Conservation (phyloP, 2,888 invertebrate genomes). For the Spodoptera exigua region DNA sequence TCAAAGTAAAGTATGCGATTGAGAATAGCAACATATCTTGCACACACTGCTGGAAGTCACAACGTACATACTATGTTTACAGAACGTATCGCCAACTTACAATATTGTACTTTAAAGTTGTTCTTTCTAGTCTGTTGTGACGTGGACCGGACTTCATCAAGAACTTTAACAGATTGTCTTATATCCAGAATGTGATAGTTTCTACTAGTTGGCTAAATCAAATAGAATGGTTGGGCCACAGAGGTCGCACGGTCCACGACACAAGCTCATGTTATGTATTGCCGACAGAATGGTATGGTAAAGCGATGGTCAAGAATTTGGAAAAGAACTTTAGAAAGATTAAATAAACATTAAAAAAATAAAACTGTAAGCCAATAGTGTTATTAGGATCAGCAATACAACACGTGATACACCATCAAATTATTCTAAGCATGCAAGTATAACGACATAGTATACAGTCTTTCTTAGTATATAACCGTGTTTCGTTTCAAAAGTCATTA, state of each 20-base stretch:
- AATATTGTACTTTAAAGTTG: slow-evolving; percentile 55
- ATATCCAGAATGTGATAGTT: no score
- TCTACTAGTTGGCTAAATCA: no score
- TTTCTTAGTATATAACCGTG: slow-evolving; percentile 52
- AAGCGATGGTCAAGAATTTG: slow-evolving; percentile 76
- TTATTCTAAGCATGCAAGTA: slow-evolving; percentile 63
- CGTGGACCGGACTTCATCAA: slow-evolving; percentile 39
- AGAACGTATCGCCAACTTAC: slow-evolving; percentile 28
- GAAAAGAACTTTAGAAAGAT: slow-evolving; percentile 61
- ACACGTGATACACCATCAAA: slow-evolving; percentile 58
- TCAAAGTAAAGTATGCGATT: slow-evolving; percentile 22
- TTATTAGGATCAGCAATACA: slow-evolving; percentile 64
- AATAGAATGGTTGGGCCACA: background rate
- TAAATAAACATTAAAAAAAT: slow-evolving; percentile 61
- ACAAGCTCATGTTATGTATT: slow-evolving; percentile 78
- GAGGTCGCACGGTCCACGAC: slow-evolving; percentile 56
- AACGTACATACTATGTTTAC: slow-evolving; percentile 37
- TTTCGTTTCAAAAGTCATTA: slow-evolving; percentile 55
- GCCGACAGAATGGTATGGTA: slow-evolving; percentile 78
- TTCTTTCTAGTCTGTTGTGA: slow-evolving; percentile 61
- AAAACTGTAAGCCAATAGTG: slow-evolving; percentile 77
- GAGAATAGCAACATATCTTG: slow-evolving; percentile 23
- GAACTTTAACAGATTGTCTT: background rate
- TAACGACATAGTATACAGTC: slow-evolving; percentile 52
- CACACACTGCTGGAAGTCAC: slow-evolving; percentile 16